phyloP scores from a whole-genome alignment of 2,113 vertebrate species.

The Channa argus region DNA sequence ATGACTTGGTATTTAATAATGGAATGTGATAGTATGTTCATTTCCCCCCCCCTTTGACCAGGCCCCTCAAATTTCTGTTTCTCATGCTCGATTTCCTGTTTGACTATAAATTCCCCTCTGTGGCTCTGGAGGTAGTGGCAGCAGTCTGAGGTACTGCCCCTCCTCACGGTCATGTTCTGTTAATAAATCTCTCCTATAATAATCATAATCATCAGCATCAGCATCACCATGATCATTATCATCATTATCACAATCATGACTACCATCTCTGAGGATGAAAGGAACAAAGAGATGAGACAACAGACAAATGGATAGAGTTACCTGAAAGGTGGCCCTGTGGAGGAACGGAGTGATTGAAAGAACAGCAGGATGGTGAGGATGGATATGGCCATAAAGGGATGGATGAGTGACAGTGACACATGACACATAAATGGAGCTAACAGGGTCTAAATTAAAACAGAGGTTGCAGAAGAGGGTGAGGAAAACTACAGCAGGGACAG shows the following conservation, averaged over 20 bases:
- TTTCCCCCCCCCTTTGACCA: constrained; percentile 72
- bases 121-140: constrained; percentile 59
- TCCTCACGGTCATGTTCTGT: constrained; percentile 51
- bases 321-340: constrained; percentile 77
- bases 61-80: constrained; percentile 71
- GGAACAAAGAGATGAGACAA: constrained; percentile 48
- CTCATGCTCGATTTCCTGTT: constrained; percentile 50
- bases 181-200: constrained; percentile 33
- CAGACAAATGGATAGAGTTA: constrained; percentile 74
- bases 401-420: constrained; percentile 18
- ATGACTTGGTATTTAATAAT: constrained; percentile 14
- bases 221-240: constrained; percentile 52
- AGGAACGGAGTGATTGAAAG: constrained; percentile 61
- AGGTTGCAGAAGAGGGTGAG: neutral
- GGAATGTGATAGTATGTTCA: constrained; percentile 31
- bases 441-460: constrained; percentile 32
- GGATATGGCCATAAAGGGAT: constrained; percentile 5
- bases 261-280: constrained; percentile 45
- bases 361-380: constrained; percentile 36
- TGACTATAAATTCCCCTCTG: constrained; percentile 75
- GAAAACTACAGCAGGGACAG: neutral
- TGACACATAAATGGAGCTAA: constrained; percentile 46
- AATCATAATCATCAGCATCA: constrained; percentile 44
- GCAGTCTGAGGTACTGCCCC: constrained; percentile 60
- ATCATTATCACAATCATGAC: constrained; percentile 43